Conservation (phyloP, 2,888 invertebrate genomes). For the Trachelus stipa region DNA sequence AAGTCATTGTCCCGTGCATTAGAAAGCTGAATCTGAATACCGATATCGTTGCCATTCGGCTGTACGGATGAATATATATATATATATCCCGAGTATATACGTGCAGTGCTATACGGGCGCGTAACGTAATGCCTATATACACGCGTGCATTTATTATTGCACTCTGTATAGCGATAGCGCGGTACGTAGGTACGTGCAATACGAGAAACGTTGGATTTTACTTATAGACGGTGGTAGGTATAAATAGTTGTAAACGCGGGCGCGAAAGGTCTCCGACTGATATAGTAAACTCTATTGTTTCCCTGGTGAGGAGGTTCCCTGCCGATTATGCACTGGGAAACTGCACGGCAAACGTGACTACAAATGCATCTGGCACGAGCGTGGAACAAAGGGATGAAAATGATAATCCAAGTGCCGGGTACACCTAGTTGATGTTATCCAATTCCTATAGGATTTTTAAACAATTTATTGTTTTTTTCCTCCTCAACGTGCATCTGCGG, state of each 20-base stretch:
- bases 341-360: slow-evolving; percentile 24
- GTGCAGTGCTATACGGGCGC: background rate
- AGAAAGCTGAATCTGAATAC: slow-evolving; percentile 49
- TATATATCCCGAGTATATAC: slow-evolving; percentile 9
- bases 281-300: slow-evolving; percentile 49
- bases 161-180: slow-evolving; percentile 8
- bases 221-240: background rate
- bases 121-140: slow-evolving; percentile 34
- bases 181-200: slow-evolving; percentile 6
- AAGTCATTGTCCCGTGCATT: slow-evolving; percentile 49
- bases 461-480: background rate
- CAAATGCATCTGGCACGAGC: slow-evolving; percentile 7
- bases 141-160: slow-evolving; percentile 49
- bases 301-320: slow-evolving; percentile 34
- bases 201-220: slow-evolving; percentile 12
- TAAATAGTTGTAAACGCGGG: slow-evolving; percentile 53
- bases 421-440: background rate
- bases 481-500: background rate
- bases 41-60: slow-evolving; percentile 33
- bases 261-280: slow-evolving; percentile 52
- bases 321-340: slow-evolving; percentile 33
- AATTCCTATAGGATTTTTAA: background rate
- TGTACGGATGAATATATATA: slow-evolving; percentile 23
- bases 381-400: slow-evolving; percentile 8
- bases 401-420: background rate